These are phyloP conservation scores for Odontamblyopus lacepedii DNA, from an alignment of 2,797 vertebrate genomes.

Conservation along the genomic window DNA sequence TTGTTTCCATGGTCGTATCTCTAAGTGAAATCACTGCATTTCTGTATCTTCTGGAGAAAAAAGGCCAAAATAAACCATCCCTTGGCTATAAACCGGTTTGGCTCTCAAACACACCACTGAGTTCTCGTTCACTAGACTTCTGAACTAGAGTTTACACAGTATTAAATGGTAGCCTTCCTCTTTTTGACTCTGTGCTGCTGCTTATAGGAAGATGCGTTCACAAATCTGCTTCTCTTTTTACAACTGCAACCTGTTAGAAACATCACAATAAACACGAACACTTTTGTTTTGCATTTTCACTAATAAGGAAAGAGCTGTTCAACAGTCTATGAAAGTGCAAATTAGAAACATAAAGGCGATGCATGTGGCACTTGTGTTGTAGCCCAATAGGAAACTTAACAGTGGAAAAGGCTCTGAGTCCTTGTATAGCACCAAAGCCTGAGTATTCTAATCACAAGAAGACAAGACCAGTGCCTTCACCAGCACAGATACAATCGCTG, in stretches of 20 bases:
- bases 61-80: slow-evolving; percentile 1
- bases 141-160: slow-evolving; percentile 48
- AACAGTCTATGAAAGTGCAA: not conserved
- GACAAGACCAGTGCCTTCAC: slow-evolving; percentile 33
- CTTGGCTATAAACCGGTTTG: not conserved
- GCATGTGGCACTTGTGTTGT: not conserved
- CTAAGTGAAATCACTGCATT: not conserved
- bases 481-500: slow-evolving; percentile 57
- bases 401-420: slow-evolving; percentile 48
- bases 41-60: not conserved
- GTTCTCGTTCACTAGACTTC: slow-evolving; percentile 17
- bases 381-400: slow-evolving; percentile 32
- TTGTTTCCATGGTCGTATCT: slow-evolving; percentile 21
- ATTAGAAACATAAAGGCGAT: not conserved
- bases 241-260: not conserved
- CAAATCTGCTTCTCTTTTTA: not conserved
- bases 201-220: slow-evolving; percentile 3
- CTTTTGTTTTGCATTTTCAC: no score
- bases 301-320: not conserved
- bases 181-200: slow-evolving; percentile 34
- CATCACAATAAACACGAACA: not conserved
- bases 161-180: slow-evolving; percentile 40
- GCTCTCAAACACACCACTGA: slow-evolving; percentile 1
- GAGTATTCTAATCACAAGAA: slow-evolving; percentile 52
- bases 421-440: slow-evolving; percentile 38